Percentiles rank a stretch among this genome's conserved stretches.
Evolutionary conservation across 2,113 vertebrate genomes (phyloP).

Genomic region (Melierax canorus): DNA sequence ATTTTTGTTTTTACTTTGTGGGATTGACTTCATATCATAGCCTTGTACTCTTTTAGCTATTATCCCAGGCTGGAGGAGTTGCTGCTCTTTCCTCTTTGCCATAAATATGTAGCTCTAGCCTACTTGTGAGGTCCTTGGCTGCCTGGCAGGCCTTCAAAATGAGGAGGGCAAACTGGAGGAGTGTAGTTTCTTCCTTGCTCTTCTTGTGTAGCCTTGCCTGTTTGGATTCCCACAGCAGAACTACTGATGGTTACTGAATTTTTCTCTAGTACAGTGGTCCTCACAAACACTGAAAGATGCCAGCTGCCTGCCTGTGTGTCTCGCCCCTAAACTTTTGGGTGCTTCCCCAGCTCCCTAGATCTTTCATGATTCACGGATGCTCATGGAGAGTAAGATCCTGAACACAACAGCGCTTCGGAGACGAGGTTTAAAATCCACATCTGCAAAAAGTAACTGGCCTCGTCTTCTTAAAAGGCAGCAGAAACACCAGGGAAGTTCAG

Average conservation of each 20-base stretch:
- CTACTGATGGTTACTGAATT: background rate
- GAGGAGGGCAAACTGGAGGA: background rate
- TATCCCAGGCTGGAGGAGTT: background rate
- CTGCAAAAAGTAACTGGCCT: background rate
- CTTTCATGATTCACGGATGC: background rate
- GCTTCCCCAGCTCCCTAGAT: background rate
- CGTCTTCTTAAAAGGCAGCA: background rate
- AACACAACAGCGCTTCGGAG: background rate
- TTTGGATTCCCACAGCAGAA: background rate
- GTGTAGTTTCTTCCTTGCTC: background rate
- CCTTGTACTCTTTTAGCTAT: background rate
- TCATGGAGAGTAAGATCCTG: background rate
- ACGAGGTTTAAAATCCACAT: background rate
- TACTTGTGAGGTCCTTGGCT: background rate
- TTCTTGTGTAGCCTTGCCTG: background rate
- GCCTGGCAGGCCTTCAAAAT: background rate
- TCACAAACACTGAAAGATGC: background rate
- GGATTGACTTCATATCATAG: background rate
- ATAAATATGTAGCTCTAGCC: background rate
- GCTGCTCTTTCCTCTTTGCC: background rate
- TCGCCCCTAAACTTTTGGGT: background rate
- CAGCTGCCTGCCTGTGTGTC: background rate
- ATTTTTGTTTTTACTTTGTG: background rate
- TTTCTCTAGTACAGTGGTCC: background rate
- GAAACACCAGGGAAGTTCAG: background rate